Base-by-base conservation (phyloP, 37 sponge, comb jelly and placozoan genomes). In the Halichondria panicea region DNA sequence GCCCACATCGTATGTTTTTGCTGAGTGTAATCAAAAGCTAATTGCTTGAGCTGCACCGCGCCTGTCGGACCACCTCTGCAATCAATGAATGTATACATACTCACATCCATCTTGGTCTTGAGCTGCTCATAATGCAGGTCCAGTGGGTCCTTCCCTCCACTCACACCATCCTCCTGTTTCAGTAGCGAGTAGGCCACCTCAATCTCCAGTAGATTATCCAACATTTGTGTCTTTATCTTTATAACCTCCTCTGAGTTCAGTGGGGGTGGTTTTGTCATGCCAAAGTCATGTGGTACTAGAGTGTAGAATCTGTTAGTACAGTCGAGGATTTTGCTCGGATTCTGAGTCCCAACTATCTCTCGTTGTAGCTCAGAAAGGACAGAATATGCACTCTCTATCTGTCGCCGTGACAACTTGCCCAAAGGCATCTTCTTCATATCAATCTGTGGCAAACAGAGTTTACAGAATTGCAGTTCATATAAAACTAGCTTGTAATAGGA, bases 361-460 rank as follows among this genome's bases (percentile, higher is more conserved):
- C 34, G 50, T 56, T 74, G 88, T 13, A 85, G 74, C 28, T 92
- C 93, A 34, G 87, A 84, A 59, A 98, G 89, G 50, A 95, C 94
- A 4, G 65, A 46, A 72, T 93, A 98, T 1, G 99, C 99, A 67
- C 73, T 72, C 36, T 84, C 72, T 2, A 98, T 95, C 82, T 98
- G 99, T 21, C 85, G 83, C 70, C 81, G 81, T 31, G 94, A 93
- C 27, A 98, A 71, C 74, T 98, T 98, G 15, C 99, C 99, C 3
- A 98, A 85, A 43, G 99, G 99, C 99, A 98, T 98, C 87, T 98
- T 98, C 75, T 98, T 93, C 81, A 95, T 82, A 54, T 98, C 99
- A 85, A 98, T 98, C 96, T 96, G 42, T 28, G 37, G 65, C 33
- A 18, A 38, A 1, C 5, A 5, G 37, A 43, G 30, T 22, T 34